phyloP scores from a whole-genome alignment of 2,888 invertebrate species.

The Myopa tessellatipennis region DNA sequence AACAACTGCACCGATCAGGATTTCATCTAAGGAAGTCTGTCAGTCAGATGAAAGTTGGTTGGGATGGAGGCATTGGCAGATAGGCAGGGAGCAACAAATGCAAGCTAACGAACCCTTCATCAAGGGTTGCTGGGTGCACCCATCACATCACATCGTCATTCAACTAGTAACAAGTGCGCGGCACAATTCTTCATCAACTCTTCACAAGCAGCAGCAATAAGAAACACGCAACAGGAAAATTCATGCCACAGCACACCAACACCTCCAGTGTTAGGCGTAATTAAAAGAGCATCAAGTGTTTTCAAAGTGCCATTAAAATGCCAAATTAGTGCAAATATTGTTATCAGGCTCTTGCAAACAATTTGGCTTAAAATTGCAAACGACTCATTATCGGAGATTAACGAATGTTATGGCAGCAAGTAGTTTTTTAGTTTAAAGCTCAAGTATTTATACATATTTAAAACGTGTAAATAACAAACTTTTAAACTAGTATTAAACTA shows the following conservation, averaged over 20 bases:
- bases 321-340: conserved; percentile 67
- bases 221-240: conserved; percentile 24
- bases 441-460: no score
- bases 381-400: conserved; percentile 66
- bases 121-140: conserved; percentile 12
- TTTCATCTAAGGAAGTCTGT: not conserved
- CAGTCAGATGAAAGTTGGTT: not conserved
- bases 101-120: conserved; percentile 36
- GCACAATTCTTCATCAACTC: conserved; percentile 16
- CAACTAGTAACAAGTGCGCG: conserved; percentile 26
- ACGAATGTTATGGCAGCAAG: conserved; percentile 54
- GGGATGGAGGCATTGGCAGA: not conserved
- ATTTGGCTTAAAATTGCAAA: conserved; percentile 62
- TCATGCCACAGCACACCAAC: not conserved
- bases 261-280: conserved; percentile 58
- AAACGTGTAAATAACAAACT: no score
- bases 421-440: conserved; percentile 22
- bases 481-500: no score
- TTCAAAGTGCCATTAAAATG: conserved; percentile 66
- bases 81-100: conserved; percentile 25
- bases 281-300: conserved; percentile 68
- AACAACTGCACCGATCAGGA: no score
- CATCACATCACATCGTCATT: conserved; percentile 20
- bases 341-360: conserved; percentile 64
- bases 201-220: not conserved